phyloP scores from a whole-genome alignment of 2,113 vertebrate species.

The Reinhardtius hippoglossoides region DNA sequence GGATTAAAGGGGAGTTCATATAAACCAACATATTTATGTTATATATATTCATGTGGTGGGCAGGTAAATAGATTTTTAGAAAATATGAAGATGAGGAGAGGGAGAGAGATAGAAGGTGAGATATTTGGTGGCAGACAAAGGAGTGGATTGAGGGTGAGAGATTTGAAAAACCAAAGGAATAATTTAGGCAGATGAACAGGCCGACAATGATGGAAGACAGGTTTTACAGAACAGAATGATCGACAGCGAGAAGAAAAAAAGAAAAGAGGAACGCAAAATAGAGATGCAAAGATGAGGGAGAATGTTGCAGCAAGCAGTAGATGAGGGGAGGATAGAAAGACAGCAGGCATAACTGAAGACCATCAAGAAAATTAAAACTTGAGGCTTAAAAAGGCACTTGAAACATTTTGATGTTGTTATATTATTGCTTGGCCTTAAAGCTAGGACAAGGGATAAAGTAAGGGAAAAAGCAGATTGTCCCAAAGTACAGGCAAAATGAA shows the following conservation, averaged over 20 bases:
- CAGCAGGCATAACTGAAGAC: conserved; percentile 16
- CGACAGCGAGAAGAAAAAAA: neutral
- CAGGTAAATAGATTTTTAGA: conserved; percentile 45
- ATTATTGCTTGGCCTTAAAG: conserved; percentile 12
- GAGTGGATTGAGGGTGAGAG: neutral
- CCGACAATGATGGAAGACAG: conserved; percentile 10
- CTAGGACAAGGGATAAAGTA: conserved; percentile 14
- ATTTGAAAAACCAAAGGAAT: conserved; percentile 1
- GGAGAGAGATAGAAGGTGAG: neutral
- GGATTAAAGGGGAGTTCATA: conserved; percentile 26
- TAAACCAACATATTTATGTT: conserved; percentile 21
- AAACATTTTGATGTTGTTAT: conserved; percentile 24
- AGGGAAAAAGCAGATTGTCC: conserved; percentile 22
- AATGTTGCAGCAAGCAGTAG: neutral
- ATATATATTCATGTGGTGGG: neutral
- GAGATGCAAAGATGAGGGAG: neutral
- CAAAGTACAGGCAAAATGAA: neutral
- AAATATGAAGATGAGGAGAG: conserved; percentile 9
- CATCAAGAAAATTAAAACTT: conserved; percentile 5
- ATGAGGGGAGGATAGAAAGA: neutral
- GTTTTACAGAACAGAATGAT: conserved; percentile 22
- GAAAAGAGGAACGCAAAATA: neutral
- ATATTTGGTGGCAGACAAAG: conserved; percentile 6
- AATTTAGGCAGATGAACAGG: neutral
- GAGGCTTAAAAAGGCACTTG: conserved; percentile 43